These are phyloP conservation scores for Drosophila lacicola DNA, from an alignment of 2,888 invertebrate species.

Conservation along the genomic window DNA sequence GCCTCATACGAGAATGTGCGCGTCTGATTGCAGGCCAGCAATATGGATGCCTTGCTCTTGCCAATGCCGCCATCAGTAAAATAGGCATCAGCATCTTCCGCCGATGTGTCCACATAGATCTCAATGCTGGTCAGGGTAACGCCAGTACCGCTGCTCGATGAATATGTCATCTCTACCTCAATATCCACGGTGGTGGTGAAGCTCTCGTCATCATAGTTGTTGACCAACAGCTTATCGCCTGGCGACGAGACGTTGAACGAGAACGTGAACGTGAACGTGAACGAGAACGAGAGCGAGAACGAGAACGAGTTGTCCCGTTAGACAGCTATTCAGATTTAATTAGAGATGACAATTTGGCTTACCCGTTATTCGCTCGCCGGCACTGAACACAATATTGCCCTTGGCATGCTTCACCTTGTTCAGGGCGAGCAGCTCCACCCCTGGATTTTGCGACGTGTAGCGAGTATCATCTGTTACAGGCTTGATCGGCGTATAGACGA, in stretches of 20 bases:
- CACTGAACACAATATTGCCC: conserved; percentile 79
- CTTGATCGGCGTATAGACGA: conserved; percentile 71
- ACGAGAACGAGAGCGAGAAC: background rate
- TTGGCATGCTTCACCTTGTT: conserved; percentile 78
- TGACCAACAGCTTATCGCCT: conserved; percentile 80
- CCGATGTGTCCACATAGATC: conserved; percentile 76
- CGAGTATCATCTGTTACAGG: conserved; percentile 72
- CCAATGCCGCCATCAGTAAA: conserved; percentile 78
- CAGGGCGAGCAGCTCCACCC: conserved; percentile 48
- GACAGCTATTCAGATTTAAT: conserved; percentile 6
- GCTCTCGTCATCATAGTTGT: conserved; percentile 69
- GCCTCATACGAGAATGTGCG: conserved; percentile 76
- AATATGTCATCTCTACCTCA: conserved; percentile 76
- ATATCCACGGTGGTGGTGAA: conserved; percentile 74
- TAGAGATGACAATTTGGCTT: conserved; percentile 22
- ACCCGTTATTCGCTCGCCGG: conserved; percentile 79
- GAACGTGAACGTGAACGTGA: background rate
- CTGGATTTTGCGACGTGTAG: conserved; percentile 63
- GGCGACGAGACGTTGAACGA: background rate
- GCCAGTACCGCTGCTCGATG: conserved; percentile 43
- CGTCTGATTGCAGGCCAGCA: conserved; percentile 76
- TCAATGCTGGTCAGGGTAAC: conserved; percentile 76
- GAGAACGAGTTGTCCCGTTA: conserved; percentile 1
- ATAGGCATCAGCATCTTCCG: conserved; percentile 67
- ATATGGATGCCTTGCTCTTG: conserved; percentile 62